Evolutionary conservation across 2,888 invertebrate species (phyloP), one percentile per base, ranked within the genome.

Genomic region (Boloria selene): DNA sequence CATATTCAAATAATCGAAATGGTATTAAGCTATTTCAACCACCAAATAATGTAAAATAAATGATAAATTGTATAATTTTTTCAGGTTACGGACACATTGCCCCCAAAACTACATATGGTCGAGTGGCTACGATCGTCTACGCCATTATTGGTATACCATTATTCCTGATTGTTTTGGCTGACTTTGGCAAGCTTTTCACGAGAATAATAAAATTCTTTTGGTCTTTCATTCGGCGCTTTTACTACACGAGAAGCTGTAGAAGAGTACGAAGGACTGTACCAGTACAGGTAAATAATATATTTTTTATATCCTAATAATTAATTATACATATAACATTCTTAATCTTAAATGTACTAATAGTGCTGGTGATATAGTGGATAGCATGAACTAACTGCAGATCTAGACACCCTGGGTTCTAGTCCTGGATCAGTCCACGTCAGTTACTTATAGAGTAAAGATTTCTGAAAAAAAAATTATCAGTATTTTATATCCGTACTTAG

Each of bases 81-180:
- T 83, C 93, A 99, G 99, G 99, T 79, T 99, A 99, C 90, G 99
- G 99, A 69, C 98, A 99, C 85, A 97, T 99, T 77, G 96, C 97
- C 56, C 99, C 99, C 0, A 96, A 96, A 74, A 99, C 99, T 13
- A 94, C 91, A 6, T 94, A 95, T 13, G 99, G 99, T 10, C 94
- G 96, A 70, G 95, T 96, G 0, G 93, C 98, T 56, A 98, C 98
- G 0, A 98, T 99, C 72, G 91, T 97, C 31, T 99, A 99, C 84
- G 97, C 99, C 38, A 95, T 97, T 70, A 95, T 99, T 71, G 99
- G 99, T 13, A 99, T 99, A 77, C 99, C 99, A 0, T 93, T 99
- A 77, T 98, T 99, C 87, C 93, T 99, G 74, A 97, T 99, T 65
- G 95, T 98, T 16, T 87, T 99, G 73, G 98, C 98, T 49, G 98